Evolutionary conservation across 2,797 vertebrate genomes (phyloP).

Genomic region (Tarsius wallacei): DNA sequence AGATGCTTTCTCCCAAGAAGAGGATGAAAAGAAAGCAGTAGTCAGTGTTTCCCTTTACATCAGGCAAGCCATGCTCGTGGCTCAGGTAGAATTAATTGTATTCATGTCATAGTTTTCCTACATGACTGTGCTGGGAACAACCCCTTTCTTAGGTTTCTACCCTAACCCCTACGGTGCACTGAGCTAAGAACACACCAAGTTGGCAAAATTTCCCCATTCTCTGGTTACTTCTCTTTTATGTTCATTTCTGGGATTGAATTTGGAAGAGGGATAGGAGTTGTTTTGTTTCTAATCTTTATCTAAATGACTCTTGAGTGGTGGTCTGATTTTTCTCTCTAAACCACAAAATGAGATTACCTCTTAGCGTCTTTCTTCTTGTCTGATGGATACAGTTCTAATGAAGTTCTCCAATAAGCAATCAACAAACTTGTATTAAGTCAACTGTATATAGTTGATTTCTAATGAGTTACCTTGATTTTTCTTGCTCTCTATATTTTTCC

Average conservation of each 20-base stretch:
- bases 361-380: constrained; percentile 13
- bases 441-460: neutral
- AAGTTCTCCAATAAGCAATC: constrained; percentile 22
- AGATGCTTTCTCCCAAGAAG: neutral
- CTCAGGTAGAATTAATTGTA: neutral
- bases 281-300: constrained; percentile 54
- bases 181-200: neutral
- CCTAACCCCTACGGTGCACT: neutral
- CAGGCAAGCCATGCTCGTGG: neutral
- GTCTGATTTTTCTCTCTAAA: constrained; percentile 51
- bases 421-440: constrained; percentile 43
- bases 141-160: neutral
- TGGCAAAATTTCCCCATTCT: neutral
- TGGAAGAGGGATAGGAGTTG: constrained; percentile 20
- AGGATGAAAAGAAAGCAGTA: neutral
- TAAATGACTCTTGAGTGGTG: constrained; percentile 29
- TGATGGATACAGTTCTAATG: neutral
- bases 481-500: constrained; percentile 34
- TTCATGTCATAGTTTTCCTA: neutral
- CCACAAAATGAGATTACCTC: constrained; percentile 36
- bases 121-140: neutral
- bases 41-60: neutral
- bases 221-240: neutral
- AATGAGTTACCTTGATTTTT: constrained; percentile 28
- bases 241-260: constrained; percentile 25